A percentile compares a stretch with the other conserved stretches of the same genome.
phyloP scores from a whole-genome alignment of 2,888 invertebrate genomes.

The Agrochola lychnidis region DNA sequence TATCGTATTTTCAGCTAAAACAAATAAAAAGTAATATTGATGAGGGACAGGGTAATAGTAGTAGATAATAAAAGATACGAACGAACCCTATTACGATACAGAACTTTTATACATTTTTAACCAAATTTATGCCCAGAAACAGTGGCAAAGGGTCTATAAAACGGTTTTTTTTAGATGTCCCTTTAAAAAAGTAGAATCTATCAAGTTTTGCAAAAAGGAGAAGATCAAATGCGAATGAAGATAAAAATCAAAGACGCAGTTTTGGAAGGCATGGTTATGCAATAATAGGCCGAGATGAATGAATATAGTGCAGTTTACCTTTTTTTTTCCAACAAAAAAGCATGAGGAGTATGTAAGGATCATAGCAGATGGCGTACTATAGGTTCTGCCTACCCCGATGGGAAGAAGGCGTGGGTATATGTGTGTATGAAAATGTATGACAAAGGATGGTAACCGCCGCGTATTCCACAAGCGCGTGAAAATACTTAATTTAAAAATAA shows the following conservation, averaged over 20 bases:
- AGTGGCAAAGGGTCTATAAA: no score
- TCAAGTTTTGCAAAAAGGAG: background rate
- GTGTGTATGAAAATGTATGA: no score
- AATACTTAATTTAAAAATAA: conserved; percentile 30
- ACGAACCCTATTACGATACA: background rate
- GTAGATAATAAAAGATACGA: conserved; percentile 9
- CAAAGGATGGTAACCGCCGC: background rate
- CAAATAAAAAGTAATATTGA: no score
- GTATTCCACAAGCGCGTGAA: background rate
- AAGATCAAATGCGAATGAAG: no score
- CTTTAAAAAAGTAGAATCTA: no score
- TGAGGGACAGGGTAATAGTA: no score
- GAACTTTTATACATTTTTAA: background rate
- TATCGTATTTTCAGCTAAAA: background rate
- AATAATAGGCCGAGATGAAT: background rate
- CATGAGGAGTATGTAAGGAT: no score
- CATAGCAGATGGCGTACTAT: no score
- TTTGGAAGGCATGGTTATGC: background rate
- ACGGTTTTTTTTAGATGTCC: no score
- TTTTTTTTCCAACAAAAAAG: background rate
- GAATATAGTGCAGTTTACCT: background rate
- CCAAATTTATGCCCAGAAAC: no score
- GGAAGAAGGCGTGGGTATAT: no score
- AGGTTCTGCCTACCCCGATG: no score
- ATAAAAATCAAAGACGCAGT: background rate